Evolutionary conservation across 2,113 vertebrate genomes (phyloP).

Genomic region (Etheostoma cragini): DNA sequence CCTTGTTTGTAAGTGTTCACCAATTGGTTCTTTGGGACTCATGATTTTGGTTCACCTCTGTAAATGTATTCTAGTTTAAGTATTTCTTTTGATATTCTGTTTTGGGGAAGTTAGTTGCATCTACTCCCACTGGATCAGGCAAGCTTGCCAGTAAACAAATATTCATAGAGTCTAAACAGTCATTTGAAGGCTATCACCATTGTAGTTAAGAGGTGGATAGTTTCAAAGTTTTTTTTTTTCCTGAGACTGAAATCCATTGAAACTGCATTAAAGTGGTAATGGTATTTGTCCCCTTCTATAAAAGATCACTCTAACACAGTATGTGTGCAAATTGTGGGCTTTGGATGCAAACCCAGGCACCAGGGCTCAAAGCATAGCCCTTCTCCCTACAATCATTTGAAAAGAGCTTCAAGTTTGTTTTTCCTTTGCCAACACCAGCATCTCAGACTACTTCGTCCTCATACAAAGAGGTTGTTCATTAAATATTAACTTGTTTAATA

Average conservation of each 20-base stretch:
- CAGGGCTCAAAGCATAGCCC: slow-evolving; percentile 68
- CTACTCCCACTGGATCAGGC: neutral
- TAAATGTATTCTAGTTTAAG: neutral
- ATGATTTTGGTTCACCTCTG: slow-evolving; percentile 1
- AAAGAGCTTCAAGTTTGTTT: slow-evolving; percentile 84
- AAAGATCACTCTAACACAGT: slow-evolving; percentile 26
- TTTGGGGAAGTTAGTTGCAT: neutral
- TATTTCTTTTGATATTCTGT: neutral
- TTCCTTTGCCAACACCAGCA: slow-evolving; percentile 79
- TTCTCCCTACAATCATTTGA: slow-evolving; percentile 76
- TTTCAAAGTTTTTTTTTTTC: neutral
- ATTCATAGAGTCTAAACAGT: neutral
- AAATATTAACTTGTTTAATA: slow-evolving; percentile 90
- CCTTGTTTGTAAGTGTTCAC: neutral
- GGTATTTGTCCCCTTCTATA: slow-evolving; percentile 42
- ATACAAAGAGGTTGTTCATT: slow-evolving; percentile 85
- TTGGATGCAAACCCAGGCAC: slow-evolving; percentile 57
- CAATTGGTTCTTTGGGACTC: neutral
- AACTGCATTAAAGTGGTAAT: slow-evolving; percentile 44
- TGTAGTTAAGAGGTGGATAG: slow-evolving; percentile 37
- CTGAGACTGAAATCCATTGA: slow-evolving; percentile 40
- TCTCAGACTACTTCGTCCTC: slow-evolving; percentile 79
- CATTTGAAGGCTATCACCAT: slow-evolving; percentile 8
- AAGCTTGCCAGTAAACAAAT: neutral
- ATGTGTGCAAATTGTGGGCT: slow-evolving; percentile 31